phyloP scores from a whole-genome alignment of 2,797 vertebrate genomes.

The Dicrostonyx torquatus region DNA sequence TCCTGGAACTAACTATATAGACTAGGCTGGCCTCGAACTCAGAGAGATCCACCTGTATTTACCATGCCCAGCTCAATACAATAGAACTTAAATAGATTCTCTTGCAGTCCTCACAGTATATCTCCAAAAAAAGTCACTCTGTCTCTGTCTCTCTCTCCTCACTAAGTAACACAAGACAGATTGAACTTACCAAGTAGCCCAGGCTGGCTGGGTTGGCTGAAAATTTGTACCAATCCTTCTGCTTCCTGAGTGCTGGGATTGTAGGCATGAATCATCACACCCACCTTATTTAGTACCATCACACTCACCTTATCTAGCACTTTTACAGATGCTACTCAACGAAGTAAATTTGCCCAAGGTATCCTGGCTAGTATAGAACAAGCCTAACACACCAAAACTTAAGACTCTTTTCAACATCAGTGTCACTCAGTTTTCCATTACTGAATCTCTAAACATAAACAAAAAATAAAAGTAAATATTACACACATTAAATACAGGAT shows the following conservation, averaged over 20 bases:
- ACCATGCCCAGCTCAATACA: neutral
- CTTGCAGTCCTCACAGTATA: slow-evolving; percentile 16
- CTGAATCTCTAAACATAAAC: neutral
- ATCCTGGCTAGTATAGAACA: neutral
- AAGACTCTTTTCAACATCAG: neutral
- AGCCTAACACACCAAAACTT: neutral
- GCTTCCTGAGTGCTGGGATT: neutral
- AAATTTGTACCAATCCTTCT: neutral
- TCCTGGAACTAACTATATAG: neutral
- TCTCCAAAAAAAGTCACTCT: neutral
- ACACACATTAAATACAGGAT: neutral
- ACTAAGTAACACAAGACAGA: neutral
- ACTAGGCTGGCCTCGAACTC: neutral
- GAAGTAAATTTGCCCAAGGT: neutral
- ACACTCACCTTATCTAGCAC: neutral
- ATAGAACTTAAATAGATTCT: slow-evolving; percentile 23
- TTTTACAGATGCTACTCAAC: slow-evolving; percentile 13
- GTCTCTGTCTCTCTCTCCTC: neutral
- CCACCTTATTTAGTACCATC: neutral
- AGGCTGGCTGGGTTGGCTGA: neutral
- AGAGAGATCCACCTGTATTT: too few species aligned
- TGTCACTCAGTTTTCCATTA: neutral
- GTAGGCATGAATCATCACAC: neutral
- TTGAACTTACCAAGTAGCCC: neutral
- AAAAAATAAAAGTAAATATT: neutral